Evolutionary conservation across 2,888 invertebrate genomes (phyloP).

Genomic region (Digitonthophagus gazella): DNA sequence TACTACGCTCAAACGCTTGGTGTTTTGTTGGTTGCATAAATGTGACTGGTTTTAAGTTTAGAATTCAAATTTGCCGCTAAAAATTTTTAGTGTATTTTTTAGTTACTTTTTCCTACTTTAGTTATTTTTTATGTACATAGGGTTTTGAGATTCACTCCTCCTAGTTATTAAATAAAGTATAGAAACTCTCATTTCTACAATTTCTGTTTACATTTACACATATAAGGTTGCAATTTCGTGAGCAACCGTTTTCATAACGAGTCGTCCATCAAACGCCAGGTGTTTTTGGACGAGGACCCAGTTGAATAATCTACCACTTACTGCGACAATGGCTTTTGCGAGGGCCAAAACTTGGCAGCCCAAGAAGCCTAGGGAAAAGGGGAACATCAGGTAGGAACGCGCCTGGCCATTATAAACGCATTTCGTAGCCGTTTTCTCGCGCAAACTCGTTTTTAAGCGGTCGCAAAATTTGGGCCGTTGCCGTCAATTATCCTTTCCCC

Average conservation of each 20-base stretch:
- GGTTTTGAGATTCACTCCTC: too few species aligned
- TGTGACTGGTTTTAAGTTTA: too few species aligned
- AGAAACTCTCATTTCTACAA: too few species aligned
- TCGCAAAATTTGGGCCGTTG: background rate
- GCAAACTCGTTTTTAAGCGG: background rate
- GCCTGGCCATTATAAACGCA: background rate
- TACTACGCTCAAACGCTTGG: too few species aligned
- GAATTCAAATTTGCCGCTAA: too few species aligned
- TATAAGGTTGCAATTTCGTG: background rate
- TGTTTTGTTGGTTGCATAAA: too few species aligned
- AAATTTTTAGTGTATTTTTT: too few species aligned
- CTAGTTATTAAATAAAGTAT: background rate
- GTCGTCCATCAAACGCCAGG: conserved; percentile 40
- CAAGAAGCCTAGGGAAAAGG: background rate
- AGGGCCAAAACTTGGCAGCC: background rate
- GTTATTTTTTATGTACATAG: too few species aligned
- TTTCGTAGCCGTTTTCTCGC: background rate
- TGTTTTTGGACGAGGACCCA: conserved; percentile 30
- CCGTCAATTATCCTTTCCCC: background rate
- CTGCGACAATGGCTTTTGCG: conserved; percentile 32
- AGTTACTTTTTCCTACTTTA: too few species aligned
- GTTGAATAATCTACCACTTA: conserved; percentile 39
- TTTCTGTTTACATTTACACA: background rate
- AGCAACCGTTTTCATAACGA: background rate
- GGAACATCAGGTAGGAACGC: background rate